Evolutionary conservation across 2,113 vertebrate genomes (phyloP), one percentile per base, ranked within the genome.

Genomic region (Bostrychus sinensis): DNA sequence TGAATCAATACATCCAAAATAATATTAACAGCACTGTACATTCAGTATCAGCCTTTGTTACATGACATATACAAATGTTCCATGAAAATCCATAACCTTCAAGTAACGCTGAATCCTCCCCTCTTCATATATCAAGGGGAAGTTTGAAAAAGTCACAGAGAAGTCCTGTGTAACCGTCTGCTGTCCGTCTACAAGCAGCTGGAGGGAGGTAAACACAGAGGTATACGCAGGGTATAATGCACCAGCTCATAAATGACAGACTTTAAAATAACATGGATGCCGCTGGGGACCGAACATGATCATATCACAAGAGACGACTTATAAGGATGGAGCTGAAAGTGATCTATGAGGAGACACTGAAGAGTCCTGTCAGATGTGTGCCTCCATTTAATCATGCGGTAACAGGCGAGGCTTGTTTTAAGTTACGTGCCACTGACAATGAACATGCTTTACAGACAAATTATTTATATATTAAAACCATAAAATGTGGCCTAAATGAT

Each of bases 221-320:
- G 32, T 12, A 2, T 1, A 3, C 42, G 45, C 50, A 68, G 56
- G 77, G 72, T 22, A 57, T 82, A 63, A 16, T 43, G 60, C 39
- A 23, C 1, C 66, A 68, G 75, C 74, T 82, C 61, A 42, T 81
- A 82, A 80, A 82, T 45, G 69, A 69, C 60, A 75, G 22, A 7
- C 59, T 77, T 75, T 81, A 66, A 17, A 80, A 72, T 66, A 80
- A 81, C 70, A 73, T 66, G 16, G 17, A 50, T 41, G 28, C 38
- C 22, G 1, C 23, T 16, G 19, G 34, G 46, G 38, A 72, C 1
- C 1, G 41, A 59, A 63, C 22, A 23, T 2, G 54, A 61, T 54
- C 14, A 0, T 5, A 14, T 54, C 39, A 32, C 22, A 46, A 41
- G 61, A 65, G 59, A 3, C 22, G 1, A 12, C 0, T 59, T 34